A percentile compares a stretch with the other conserved stretches of the same genome.
Evolutionary conservation across 1,140 invertebrate species (phyloP).

Genomic region (Atta colombica): DNA sequence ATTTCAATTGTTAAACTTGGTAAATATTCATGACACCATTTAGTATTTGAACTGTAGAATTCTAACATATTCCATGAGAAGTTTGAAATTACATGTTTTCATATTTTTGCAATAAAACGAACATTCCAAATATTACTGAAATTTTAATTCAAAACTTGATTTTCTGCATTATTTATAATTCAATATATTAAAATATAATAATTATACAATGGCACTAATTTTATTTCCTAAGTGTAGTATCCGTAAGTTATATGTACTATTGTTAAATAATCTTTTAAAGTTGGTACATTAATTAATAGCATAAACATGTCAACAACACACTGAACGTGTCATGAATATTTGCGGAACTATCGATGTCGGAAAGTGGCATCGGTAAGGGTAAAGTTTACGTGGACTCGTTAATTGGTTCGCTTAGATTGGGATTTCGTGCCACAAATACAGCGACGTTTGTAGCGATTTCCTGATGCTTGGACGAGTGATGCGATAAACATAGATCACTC

Average conservation of each 20-base stretch:
- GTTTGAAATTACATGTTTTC: neutral
- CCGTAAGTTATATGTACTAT: neutral
- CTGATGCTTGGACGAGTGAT: slow-evolving; percentile 43
- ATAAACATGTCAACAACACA: neutral
- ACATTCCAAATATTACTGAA: neutral
- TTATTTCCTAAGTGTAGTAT: neutral
- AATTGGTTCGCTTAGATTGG: slow-evolving; percentile 63
- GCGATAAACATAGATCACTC: slow-evolving; percentile 36
- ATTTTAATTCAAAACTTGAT: slow-evolving; percentile 2
- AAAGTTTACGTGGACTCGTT: slow-evolving; percentile 40
- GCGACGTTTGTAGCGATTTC: slow-evolving; percentile 55
- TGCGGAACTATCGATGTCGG: neutral
- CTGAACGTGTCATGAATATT: slow-evolving; percentile 18
- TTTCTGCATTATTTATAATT: neutral
- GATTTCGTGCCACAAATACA: slow-evolving; percentile 58
- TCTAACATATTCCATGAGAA: neutral
- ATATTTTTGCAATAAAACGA: neutral
- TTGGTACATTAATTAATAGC: slow-evolving; percentile 9
- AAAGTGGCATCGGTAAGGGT: neutral
- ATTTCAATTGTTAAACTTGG: neutral
- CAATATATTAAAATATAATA: neutral
- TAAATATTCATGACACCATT: neutral
- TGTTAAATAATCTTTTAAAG: slow-evolving; percentile 13
- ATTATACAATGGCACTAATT: neutral
- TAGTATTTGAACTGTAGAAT: neutral